Conservation (phyloP, 2,888 invertebrate genomes). For the Sphaeridia pumilis region DNA sequence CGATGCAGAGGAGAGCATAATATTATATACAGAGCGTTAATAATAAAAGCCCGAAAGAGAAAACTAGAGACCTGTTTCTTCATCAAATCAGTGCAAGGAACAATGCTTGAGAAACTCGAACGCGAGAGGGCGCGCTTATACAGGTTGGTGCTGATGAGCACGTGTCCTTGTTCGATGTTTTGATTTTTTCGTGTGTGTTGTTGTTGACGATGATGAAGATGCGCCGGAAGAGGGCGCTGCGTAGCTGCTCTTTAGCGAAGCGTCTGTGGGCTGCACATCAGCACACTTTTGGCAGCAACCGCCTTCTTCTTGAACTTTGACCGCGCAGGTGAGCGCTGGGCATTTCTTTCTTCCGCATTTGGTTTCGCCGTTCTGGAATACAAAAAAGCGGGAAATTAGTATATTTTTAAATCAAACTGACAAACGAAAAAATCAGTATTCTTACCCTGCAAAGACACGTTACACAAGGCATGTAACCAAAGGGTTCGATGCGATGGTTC, state of each 20-base stretch:
- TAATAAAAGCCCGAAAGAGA: no score
- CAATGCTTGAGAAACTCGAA: no score
- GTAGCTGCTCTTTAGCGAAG: constrained; percentile 1
- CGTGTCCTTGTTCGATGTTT: constrained; percentile 28
- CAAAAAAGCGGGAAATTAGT: constrained; percentile 17
- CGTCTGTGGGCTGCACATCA: constrained; percentile 6
- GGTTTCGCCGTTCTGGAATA: constrained; percentile 61
- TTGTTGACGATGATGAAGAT: constrained; percentile 19
- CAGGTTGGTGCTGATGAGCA: background rate
- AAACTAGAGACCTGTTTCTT: no score
- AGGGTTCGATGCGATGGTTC: constrained; percentile 75
- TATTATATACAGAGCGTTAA: no score
- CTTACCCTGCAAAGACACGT: constrained; percentile 81
- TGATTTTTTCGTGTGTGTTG: constrained; percentile 28
- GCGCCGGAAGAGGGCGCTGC: constrained; percentile 16
- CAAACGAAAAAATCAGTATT: constrained; percentile 10
- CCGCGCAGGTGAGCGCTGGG: constrained; percentile 53
- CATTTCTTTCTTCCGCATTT: constrained; percentile 71
- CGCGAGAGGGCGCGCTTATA: no score
- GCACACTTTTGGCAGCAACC: constrained; percentile 39
- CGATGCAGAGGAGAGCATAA: no score
- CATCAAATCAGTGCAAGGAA: no score
- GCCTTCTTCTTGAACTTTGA: constrained; percentile 42
- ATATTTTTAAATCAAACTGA: background rate
- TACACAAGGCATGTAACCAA: constrained; percentile 79